Evolutionary conservation across 2,888 invertebrate species (phyloP).

Genomic region (Nephrotoma flavescens): DNA sequence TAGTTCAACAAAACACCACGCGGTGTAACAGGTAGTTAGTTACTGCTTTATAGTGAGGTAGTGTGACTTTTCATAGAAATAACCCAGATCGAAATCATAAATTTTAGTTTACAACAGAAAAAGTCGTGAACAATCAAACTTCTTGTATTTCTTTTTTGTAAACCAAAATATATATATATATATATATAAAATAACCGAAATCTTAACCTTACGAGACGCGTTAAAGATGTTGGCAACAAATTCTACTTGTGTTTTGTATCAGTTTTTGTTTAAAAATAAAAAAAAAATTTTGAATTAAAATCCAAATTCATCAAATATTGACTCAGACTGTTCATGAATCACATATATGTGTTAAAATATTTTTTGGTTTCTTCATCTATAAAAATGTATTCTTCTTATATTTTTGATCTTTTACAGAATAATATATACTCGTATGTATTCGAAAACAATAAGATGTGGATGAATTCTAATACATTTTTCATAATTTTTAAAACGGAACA

Average conservation of each 20-base stretch:
- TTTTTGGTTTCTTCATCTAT: neutral
- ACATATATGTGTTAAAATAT: conserved; percentile 3
- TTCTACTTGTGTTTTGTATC: neutral
- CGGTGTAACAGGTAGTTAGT: neutral
- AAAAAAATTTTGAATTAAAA: neutral
- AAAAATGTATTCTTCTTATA: neutral
- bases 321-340: conserved; percentile 3
- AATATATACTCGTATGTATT: neutral
- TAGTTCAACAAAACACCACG: neutral
- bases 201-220: neutral
- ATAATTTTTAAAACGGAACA: neutral
- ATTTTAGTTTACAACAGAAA: neutral
- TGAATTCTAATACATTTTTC: neutral
- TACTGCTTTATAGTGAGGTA: neutral
- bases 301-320: conserved; percentile 2
- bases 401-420: neutral
- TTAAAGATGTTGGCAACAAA: neutral
- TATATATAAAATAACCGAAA: neutral
- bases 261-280: neutral
- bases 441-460: neutral
- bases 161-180: too few relatives aligned
- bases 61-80: neutral
- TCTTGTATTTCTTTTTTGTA: neutral
- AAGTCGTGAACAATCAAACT: neutral
- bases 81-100: neutral